phyloP scores from a whole-genome alignment of 1,140 invertebrate species.

The Listronotus bonariensis region DNA sequence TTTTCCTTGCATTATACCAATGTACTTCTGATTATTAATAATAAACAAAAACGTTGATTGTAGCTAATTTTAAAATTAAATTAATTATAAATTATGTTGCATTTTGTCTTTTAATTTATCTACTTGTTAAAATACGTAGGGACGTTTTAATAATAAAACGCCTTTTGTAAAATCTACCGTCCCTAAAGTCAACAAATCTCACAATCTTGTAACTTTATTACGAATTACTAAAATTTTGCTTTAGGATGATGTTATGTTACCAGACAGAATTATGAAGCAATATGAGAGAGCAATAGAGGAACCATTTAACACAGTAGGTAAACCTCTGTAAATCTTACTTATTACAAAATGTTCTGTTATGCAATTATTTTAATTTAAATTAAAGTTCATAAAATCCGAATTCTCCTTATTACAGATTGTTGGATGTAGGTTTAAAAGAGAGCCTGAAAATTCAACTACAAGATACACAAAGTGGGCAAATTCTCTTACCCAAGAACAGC shows the following conservation, averaged over 20 bases:
- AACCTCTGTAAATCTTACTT: background rate
- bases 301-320: constrained; percentile 41
- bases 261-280: constrained; percentile 65
- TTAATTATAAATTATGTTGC: no score
- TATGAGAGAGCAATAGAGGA: constrained; percentile 58
- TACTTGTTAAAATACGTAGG: background rate
- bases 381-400: background rate
- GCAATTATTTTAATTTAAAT: background rate
- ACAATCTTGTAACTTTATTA: no score
- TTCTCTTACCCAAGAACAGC: constrained; percentile 61
- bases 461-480: constrained; percentile 76
- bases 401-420: constrained; percentile 60
- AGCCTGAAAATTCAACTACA: constrained; percentile 65
- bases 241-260: constrained; percentile 70
- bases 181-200: no score
- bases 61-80: no score
- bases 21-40: no score
- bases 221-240: no score
- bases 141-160: constrained; percentile 4
- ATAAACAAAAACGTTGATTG: no score
- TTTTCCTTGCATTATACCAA: no score
- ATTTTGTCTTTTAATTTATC: no score
- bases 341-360: constrained; percentile 20
- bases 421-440: constrained; percentile 63
- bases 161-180: no score